Evolutionary conservation across 2,888 invertebrate species (phyloP).

Genomic region (Hemistola chrysoprasaria): DNA sequence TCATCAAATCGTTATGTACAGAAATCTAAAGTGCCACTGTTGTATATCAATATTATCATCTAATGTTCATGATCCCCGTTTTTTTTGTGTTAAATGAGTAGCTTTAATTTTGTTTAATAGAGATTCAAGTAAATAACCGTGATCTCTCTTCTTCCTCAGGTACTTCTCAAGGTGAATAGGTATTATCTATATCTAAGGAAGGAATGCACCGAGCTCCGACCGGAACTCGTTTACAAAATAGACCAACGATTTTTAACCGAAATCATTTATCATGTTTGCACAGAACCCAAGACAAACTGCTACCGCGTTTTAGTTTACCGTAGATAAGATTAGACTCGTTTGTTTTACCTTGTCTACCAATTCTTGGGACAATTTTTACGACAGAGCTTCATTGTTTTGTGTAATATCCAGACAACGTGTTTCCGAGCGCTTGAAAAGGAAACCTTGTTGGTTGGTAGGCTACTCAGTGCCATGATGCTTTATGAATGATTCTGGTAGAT

Average conservation of each 20-base stretch:
- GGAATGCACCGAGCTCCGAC: constrained; percentile 68
- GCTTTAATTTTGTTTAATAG: constrained; percentile 12
- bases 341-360: constrained; percentile 77
- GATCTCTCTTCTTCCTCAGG: constrained; percentile 78
- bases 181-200: constrained; percentile 75
- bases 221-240: constrained; percentile 77
- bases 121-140: constrained; percentile 56
- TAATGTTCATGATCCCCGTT: neutral
- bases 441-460: too few relatives aligned
- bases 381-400: constrained; percentile 73
- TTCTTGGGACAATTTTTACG: constrained; percentile 70
- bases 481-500: constrained; percentile 10
- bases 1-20: too few relatives aligned
- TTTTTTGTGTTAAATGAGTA: too few relatives aligned
- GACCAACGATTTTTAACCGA: constrained; percentile 76
- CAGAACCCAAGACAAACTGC: constrained; percentile 79
- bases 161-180: constrained; percentile 82
- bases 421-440: constrained; percentile 56
- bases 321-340: constrained; percentile 77
- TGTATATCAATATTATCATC: too few relatives aligned
- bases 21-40: constrained; percentile 2
- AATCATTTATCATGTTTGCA: constrained; percentile 80
- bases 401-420: constrained; percentile 53
- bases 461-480: constrained; percentile 15
- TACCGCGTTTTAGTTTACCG: constrained; percentile 78